Conservation (phyloP, 2,797 vertebrate genomes). For the Rhynchonycteris naso region DNA sequence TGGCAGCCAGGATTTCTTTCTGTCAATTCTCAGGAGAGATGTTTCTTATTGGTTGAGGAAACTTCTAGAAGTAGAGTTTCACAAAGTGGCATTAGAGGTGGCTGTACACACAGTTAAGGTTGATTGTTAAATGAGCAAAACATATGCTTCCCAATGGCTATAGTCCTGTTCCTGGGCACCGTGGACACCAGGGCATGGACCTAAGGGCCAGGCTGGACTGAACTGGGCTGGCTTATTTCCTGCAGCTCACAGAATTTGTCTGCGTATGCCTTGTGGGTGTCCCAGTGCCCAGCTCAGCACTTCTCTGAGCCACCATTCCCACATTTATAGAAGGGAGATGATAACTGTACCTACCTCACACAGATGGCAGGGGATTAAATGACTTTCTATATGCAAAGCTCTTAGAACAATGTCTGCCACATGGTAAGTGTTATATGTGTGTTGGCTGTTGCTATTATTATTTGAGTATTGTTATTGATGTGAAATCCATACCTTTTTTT, state of each 20-base stretch:
- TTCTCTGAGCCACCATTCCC: not conserved
- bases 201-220: not conserved
- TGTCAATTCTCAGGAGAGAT: not conserved
- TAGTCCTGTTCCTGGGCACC: not conserved
- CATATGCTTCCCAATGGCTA: not conserved
- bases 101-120: not conserved
- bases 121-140: not conserved
- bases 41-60: not conserved
- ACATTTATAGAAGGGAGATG: not conserved
- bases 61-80: not conserved
- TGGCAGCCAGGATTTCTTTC: not conserved
- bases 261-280: not conserved
- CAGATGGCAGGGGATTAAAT: not conserved
- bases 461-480: not conserved
- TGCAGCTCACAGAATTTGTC: not conserved
- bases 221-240: not conserved
- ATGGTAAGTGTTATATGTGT: not conserved
- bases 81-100: not conserved
- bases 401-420: not conserved
- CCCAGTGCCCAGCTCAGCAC: not conserved
- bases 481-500: not conserved
- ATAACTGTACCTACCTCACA: not conserved
- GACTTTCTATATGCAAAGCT: not conserved
- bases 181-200: not conserved
- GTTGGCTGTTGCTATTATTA: not conserved